Percentiles rank a stretch among this genome's conserved stretches.
Evolutionary conservation across 2,797 vertebrate species (phyloP).

Genomic region (Martes flavigula): DNA sequence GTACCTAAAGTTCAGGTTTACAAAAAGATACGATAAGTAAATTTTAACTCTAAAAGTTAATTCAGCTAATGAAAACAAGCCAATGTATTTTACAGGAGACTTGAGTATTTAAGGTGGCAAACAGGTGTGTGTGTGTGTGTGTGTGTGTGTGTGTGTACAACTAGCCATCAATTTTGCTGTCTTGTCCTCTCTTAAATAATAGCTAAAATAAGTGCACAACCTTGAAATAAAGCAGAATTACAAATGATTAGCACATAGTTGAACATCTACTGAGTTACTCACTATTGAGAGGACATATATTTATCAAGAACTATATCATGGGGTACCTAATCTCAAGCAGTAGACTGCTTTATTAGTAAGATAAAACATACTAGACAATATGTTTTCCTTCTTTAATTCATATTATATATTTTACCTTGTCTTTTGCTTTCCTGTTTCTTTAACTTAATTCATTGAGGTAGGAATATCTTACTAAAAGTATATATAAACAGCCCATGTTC

Average conservation of each 20-base stretch:
- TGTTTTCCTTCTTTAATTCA: background rate
- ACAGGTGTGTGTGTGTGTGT: background rate
- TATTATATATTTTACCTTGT: background rate
- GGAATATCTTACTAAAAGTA: background rate
- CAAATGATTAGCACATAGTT: background rate
- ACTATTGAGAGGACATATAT: background rate
- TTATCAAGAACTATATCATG: background rate
- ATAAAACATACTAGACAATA: background rate
- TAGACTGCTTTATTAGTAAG: background rate
- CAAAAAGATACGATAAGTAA: background rate
- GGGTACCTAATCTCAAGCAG: background rate
- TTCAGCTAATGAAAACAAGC: background rate
- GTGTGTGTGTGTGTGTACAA: background rate
- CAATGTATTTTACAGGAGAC: background rate
- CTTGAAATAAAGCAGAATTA: constrained; percentile 16
- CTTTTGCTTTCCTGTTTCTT: background rate
- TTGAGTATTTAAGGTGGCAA: background rate
- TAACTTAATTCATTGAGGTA: background rate
- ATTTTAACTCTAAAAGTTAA: background rate
- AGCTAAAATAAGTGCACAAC: background rate
- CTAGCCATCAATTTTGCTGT: background rate
- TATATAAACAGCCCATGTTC: background rate
- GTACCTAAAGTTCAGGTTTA: background rate
- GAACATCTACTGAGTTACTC: background rate
- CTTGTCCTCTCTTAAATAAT: background rate